Conservation (phyloP, 1,140 invertebrate species). For the Hyles euphorbiae region DNA sequence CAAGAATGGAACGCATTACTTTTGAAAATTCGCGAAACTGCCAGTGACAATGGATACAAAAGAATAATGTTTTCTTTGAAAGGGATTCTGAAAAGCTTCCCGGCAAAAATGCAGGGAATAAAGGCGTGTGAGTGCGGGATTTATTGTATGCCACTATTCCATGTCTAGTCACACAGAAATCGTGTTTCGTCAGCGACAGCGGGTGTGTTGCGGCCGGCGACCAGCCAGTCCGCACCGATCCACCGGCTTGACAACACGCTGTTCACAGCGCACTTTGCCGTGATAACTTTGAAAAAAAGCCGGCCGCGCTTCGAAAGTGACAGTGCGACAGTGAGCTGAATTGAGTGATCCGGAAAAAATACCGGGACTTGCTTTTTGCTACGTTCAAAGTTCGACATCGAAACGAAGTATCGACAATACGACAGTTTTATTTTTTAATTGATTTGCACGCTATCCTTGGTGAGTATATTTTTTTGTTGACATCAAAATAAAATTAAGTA, state of each 20-base stretch:
- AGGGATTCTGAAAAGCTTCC: not conserved
- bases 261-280: conserved; percentile 44
- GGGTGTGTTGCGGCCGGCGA: conserved; percentile 15
- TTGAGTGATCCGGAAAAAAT: conserved; percentile 44
- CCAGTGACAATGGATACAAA: too few relatives aligned
- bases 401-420: conserved; percentile 32
- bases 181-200: conserved; percentile 27
- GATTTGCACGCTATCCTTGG: conserved; percentile 55
- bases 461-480: conserved; percentile 37
- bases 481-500: not conserved
- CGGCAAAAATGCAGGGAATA: not conserved
- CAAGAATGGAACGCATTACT: too few relatives aligned
- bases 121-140: not conserved
- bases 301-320: conserved; percentile 56
- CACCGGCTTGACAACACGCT: conserved; percentile 46
- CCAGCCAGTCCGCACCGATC: conserved; percentile 51
- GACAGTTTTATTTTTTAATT: conserved; percentile 26
- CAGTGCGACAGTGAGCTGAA: conserved; percentile 61
- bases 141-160: conserved; percentile 18
- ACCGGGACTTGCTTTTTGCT: conserved; percentile 39
- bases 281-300: conserved; percentile 52
- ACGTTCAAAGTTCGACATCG: conserved; percentile 25
- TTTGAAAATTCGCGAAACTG: too few relatives aligned
- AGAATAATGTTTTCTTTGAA: not conserved
- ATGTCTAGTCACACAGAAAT: conserved; percentile 23